Evolutionary conservation across 2,797 vertebrate species (phyloP).

Genomic region (Chrysocyon brachyurus): DNA sequence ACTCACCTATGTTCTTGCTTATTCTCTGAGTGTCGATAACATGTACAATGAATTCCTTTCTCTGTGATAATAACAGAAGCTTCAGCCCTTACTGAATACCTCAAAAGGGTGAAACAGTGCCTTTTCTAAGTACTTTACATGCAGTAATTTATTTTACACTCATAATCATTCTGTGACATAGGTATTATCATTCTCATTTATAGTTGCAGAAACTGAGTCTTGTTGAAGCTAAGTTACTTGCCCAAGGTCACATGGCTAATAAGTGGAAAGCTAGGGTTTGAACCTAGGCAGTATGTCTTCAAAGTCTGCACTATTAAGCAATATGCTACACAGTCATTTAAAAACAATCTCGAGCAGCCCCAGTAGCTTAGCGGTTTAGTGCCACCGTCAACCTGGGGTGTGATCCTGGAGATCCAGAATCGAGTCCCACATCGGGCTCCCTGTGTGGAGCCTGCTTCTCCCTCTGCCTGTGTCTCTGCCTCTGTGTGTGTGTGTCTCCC

Average conservation of each 20-base stretch:
- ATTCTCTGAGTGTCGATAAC: background rate
- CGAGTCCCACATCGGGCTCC: no score
- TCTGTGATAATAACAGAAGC: background rate
- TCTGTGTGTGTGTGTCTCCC: no score
- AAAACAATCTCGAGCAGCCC: background rate
- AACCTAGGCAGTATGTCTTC: background rate
- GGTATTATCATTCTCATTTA: background rate
- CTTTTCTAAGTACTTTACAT: background rate
- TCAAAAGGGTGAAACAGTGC: background rate
- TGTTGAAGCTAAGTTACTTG: background rate
- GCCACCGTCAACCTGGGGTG: no score
- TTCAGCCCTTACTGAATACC: background rate
- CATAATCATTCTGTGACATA: background rate
- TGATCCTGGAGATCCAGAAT: no score
- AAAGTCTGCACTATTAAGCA: background rate
- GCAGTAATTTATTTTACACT: background rate
- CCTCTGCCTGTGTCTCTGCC: no score
- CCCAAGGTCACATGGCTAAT: background rate
- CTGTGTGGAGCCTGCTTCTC: no score
- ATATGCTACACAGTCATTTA: background rate
- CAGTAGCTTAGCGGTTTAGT: no score
- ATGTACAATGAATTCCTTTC: background rate
- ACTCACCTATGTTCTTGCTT: background rate
- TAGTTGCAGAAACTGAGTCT: conserved; percentile 2
- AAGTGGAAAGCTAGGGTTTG: background rate